phyloP scores from a whole-genome alignment of 2,888 invertebrate species.

The Agrilus biguttatus region DNA sequence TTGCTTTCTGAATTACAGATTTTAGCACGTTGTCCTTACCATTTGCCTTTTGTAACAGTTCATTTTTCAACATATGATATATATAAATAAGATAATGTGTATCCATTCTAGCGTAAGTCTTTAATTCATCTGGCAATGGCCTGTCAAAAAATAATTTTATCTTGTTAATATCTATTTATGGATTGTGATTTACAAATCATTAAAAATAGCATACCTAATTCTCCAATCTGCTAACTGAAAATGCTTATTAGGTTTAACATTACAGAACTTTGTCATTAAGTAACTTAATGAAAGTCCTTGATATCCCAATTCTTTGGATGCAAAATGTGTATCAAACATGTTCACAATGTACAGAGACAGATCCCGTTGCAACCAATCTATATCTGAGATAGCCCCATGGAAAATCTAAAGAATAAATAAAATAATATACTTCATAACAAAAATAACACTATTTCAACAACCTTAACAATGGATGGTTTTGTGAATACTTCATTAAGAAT shows the following conservation, averaged over 20 bases:
- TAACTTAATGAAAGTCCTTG: constrained; percentile 60
- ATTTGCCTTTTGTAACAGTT: constrained; percentile 53
- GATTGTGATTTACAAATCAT: background rate
- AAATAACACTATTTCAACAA: constrained; percentile 22
- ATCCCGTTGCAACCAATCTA: constrained; percentile 92
- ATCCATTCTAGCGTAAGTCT: constrained; percentile 81
- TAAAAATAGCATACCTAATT: constrained; percentile 39
- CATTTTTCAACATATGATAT: constrained; percentile 64
- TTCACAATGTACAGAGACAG: constrained; percentile 90
- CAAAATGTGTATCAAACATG: constrained; percentile 91
- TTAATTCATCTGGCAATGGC: constrained; percentile 68
- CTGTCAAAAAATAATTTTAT: constrained; percentile 28
- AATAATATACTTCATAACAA: background rate
- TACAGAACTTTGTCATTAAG: constrained; percentile 65
- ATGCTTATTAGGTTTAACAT: constrained; percentile 70
- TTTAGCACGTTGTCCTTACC: constrained; percentile 44
- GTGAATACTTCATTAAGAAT: constrained; percentile 81
- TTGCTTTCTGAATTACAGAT: constrained; percentile 60
- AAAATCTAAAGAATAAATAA: constrained; percentile 46
- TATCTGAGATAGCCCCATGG: constrained; percentile 80
- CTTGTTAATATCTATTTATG: background rate
- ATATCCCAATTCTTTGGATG: constrained; percentile 59
- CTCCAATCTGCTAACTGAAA: constrained; percentile 94
- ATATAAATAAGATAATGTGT: constrained; percentile 90
- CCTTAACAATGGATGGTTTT: constrained; percentile 79